These are phyloP conservation scores for Anaspis maculata DNA, from an alignment of 2,888 invertebrate genomes.

Conservation along the genomic window DNA sequence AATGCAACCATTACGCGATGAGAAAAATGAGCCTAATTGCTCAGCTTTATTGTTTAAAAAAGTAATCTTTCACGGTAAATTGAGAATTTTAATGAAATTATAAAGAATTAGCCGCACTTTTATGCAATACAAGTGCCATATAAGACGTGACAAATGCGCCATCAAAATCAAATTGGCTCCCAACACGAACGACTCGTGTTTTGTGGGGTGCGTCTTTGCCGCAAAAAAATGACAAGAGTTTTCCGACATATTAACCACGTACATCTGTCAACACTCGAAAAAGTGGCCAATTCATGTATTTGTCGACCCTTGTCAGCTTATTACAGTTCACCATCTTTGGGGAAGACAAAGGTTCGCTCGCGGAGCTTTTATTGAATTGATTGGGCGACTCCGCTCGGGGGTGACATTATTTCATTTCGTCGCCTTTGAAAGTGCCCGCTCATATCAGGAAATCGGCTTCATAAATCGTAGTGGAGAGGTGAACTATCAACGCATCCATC, in stretches of 20 bases:
- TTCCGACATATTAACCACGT: slow-evolving; percentile 42
- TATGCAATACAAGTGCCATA: too few species aligned
- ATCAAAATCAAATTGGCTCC: too few species aligned
- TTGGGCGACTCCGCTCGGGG: slow-evolving; percentile 22
- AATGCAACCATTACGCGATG: slow-evolving; percentile 8
- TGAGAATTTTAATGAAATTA: slow-evolving; percentile 6
- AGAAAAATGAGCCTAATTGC: slow-evolving; percentile 14
- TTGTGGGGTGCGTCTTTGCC: slow-evolving; percentile 18
- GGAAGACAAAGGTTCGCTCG: slow-evolving; percentile 2
- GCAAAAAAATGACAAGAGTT: slow-evolving; percentile 37
- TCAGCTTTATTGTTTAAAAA: slow-evolving; percentile 6
- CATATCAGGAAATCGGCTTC: slow-evolving; percentile 26
- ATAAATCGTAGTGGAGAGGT: slow-evolving; percentile 27
- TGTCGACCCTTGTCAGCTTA: slow-evolving; percentile 35
- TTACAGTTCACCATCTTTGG: slow-evolving; percentile 11
- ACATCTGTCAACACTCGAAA: slow-evolving; percentile 41
- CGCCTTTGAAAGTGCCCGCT: slow-evolving; percentile 27
- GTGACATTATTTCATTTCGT: slow-evolving; percentile 33
- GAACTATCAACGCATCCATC: slow-evolving; percentile 18
- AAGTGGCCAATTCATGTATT: slow-evolving; percentile 37
- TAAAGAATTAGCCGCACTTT: too few species aligned
- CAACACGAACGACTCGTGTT: slow-evolving; percentile 26
- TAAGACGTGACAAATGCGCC: too few species aligned
- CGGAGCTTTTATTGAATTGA: slow-evolving; percentile 4
- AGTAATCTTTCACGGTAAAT: slow-evolving; percentile 4